These are phyloP conservation scores for Cerceris ruficornis DNA, from an alignment of 2,888 invertebrate species.

Conservation along the genomic window DNA sequence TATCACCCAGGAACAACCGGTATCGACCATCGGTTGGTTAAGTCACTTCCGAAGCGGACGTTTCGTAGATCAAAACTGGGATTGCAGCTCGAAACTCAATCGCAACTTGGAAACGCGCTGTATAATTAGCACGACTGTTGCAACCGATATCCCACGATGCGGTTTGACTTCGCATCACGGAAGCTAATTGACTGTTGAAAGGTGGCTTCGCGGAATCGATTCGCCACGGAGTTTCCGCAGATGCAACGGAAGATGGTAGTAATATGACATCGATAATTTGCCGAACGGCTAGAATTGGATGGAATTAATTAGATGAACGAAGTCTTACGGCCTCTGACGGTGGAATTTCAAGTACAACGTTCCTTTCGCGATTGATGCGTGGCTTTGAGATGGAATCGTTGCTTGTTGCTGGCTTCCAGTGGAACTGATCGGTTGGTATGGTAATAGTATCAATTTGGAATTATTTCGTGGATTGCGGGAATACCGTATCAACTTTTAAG, in stretches of 20 bases:
- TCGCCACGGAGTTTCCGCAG: constrained; percentile 35
- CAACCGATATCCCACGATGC: constrained; percentile 50
- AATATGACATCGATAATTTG: constrained; percentile 39
- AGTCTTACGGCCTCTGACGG: neutral
- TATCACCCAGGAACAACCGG: neutral
- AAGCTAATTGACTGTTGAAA: constrained; percentile 58
- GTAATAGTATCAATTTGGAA: too few relatives aligned
- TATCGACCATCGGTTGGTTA: constrained; percentile 6
- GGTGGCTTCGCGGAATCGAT: constrained; percentile 46
- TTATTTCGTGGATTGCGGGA: too few relatives aligned
- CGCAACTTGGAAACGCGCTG: constrained; percentile 53
- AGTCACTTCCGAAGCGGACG: constrained; percentile 23
- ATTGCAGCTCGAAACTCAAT: constrained; percentile 55
- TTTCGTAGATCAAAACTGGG: constrained; percentile 50
- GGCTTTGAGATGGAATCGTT: neutral
- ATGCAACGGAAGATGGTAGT: constrained; percentile 33
- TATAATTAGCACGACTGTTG: constrained; percentile 57
- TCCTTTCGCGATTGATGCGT: neutral
- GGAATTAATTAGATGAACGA: constrained; percentile 20
- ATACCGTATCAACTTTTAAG: too few relatives aligned
- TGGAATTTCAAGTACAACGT: neutral
- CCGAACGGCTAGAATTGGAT: constrained; percentile 23
- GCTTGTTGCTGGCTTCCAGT: too few relatives aligned
- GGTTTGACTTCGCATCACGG: constrained; percentile 48
- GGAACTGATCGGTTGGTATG: too few relatives aligned